Base-by-base conservation (phyloP, 2,888 invertebrate species). In the Leucophenga montana region DNA sequence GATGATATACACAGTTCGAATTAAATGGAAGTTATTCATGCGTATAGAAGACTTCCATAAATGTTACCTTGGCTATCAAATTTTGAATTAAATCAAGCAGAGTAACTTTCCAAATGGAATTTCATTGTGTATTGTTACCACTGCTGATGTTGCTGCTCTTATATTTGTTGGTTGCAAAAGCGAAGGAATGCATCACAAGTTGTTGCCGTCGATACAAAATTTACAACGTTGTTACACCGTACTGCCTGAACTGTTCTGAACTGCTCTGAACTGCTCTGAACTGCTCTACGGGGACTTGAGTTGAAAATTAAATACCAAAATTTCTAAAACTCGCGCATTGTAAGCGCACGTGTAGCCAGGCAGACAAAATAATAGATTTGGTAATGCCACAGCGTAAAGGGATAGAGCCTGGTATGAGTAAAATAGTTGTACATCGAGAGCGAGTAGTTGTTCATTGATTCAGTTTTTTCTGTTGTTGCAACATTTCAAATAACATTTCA, bases 221-320 rank as follows among this genome's bases (percentile, higher is more conserved):
- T 69, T 53, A 69, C 66, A n/a, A 74, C 73, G 73, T 69, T 71
- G 74, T 69, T 68, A 33, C 33, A 33, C n/a, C n/a, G n/a, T 33
- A 33, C 33, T 33, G 4, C 69, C 70, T 74, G 66, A 61, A 69
- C n/a, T 33, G 16, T 14, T 59, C 59, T n/a, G n/a, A n/a, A n/a
- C n/a, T n/a, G n/a, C 14, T 48, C 13, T 48, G 22, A 14, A 50
- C 53, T 33, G 8, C 33, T 3, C 33, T 33, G 8, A 33, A 44
- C 6, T 8, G 39, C 18, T 8, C 62, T 16, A 59, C 73, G 74
- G 75, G 74, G 75, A 76, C 78, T 79, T 82, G 72, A 72, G 77
- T 80, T 79, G 78, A 79, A 82, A 82, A 82, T 82, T 82, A 82
- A 83, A 82, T 82, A 82, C 79, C 82, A 82, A 79, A 83, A 82